Base-by-base conservation (phyloP, 2,797 vertebrate genomes). In the Manis pentadactyla region DNA sequence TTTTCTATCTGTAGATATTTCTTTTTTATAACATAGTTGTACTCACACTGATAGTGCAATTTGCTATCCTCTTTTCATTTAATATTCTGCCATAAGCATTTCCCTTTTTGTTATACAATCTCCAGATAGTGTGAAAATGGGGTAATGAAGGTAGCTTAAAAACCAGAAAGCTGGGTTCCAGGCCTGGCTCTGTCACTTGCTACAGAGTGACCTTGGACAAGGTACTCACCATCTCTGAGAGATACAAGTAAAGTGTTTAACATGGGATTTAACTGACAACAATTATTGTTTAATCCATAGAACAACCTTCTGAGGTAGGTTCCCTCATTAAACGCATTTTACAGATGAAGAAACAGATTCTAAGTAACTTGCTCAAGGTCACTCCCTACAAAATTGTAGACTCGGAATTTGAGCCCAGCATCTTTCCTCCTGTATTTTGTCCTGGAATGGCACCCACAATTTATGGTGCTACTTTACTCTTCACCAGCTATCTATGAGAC, bases 311-410 rank as follows among this genome's bases (percentile, higher is more conserved):
- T 85, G 49, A 92, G 57, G 21, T 59, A 75, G n/a, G 46, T 77
- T 27, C 18, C 79, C 34, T 87, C 68, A 78, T 63, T 46, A 96
- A 88, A 78, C 15, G 66, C 34, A 49, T 71, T 93, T 82, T 69
- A 88, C 19, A 94, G 77, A 31, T 87, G 94, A 93, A 49, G 34
- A 66, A 85, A 73, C 31, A 61, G 85, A 79, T 31, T 53, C 90
- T 49, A 84, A 82, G 57, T 68, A 59, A 85, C 34, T 95, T 94
- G 71, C 31, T 4, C 81, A 92, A 81, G 66, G 55, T 87, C 89
- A 51, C 71, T 77, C 34, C 61, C 31, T 6, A 15, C 13, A 63
- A 63, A 46, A 46, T 1, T 61, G 31, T 71, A 39, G 69, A 89
- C 51, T 95, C 42, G 25, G 55, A 87, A 85, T 84, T 46, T 51